Evolutionary conservation across 1,140 invertebrate genomes (phyloP).

Genomic region (Phymastichus coffea): DNA sequence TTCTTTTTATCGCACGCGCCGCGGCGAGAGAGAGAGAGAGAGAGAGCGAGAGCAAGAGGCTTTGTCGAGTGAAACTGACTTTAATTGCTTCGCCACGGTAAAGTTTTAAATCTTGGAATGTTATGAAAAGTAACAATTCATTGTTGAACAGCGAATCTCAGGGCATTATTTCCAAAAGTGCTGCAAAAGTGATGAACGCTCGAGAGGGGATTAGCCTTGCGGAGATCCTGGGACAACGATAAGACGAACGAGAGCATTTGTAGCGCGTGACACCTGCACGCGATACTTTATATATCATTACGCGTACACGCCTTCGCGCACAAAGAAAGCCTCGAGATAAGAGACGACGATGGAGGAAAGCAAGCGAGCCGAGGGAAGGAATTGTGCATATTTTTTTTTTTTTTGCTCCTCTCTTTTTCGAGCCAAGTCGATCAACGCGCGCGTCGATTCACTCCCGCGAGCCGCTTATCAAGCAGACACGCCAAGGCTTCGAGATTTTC

Average conservation of each 20-base stretch:
- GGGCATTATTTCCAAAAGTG: too few species aligned
- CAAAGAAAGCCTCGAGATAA: slow-evolving; percentile 5
- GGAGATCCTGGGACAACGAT: slow-evolving; percentile 2
- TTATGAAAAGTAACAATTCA: too few species aligned
- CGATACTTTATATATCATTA: slow-evolving; percentile 43
- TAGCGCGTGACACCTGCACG: slow-evolving; percentile 45
- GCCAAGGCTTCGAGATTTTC: neutral
- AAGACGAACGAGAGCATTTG: slow-evolving; percentile 33
- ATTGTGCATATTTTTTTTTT: neutral
- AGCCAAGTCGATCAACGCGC: neutral
- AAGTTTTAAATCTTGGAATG: too few species aligned
- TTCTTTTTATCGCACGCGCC: too few species aligned
- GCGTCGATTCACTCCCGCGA: too few species aligned
- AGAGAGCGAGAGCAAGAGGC: too few species aligned
- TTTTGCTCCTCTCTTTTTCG: neutral
- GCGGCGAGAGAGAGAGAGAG: too few species aligned
- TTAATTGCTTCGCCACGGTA: too few species aligned
- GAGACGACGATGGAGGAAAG: neutral
- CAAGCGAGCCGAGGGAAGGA: slow-evolving; percentile 16
- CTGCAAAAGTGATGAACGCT: slow-evolving; percentile 24
- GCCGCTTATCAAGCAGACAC: too few species aligned
- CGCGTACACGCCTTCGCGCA: slow-evolving; percentile 3
- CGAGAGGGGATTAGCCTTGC: slow-evolving; percentile 13
- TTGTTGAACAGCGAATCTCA: too few species aligned
- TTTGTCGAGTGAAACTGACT: too few species aligned